phyloP scores from a whole-genome alignment of 2,113 vertebrate genomes.

The Tympanuchus pallidicinctus region DNA sequence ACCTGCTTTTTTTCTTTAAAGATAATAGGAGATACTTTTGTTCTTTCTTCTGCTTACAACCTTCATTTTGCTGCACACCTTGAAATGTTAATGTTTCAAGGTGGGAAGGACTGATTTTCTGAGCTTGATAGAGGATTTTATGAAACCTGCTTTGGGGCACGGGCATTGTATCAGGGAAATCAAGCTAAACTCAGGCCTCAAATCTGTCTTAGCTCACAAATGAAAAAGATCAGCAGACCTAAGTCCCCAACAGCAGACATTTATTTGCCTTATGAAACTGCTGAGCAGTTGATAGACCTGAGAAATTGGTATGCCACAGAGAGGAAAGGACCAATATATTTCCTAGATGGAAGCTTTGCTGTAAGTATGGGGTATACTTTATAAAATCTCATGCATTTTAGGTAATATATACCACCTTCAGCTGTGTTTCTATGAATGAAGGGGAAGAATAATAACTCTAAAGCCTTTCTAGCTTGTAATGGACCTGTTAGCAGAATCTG shows the following conservation, averaged over 20 bases:
- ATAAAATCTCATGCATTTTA: background rate
- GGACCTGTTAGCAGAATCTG: constrained; percentile 7
- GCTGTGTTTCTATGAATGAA: constrained; percentile 19
- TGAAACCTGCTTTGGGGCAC: background rate
- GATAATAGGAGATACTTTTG: background rate
- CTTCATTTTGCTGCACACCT: constrained; percentile 8
- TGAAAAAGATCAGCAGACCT: background rate
- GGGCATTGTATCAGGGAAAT: constrained; percentile 20
- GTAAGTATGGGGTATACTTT: background rate
- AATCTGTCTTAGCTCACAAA: constrained; percentile 19
- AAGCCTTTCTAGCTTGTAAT: background rate
- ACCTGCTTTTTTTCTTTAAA: background rate
- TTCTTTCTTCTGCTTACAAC: background rate
- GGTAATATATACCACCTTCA: background rate
- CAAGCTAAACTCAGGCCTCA: background rate
- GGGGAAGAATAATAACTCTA: background rate
- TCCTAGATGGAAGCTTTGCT: constrained; percentile 15
- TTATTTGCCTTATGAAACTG: constrained; percentile 18
- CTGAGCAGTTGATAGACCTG: constrained; percentile 25
- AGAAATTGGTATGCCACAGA: constrained; percentile 29
- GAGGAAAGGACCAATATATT: constrained; percentile 20
- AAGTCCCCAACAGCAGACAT: background rate
- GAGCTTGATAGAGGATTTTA: background rate
- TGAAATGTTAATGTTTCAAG: constrained; percentile 18
- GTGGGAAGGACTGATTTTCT: background rate